Evolutionary conservation across 2,797 vertebrate genomes (phyloP).

Genomic region (Uromys caudimaculatus): DNA sequence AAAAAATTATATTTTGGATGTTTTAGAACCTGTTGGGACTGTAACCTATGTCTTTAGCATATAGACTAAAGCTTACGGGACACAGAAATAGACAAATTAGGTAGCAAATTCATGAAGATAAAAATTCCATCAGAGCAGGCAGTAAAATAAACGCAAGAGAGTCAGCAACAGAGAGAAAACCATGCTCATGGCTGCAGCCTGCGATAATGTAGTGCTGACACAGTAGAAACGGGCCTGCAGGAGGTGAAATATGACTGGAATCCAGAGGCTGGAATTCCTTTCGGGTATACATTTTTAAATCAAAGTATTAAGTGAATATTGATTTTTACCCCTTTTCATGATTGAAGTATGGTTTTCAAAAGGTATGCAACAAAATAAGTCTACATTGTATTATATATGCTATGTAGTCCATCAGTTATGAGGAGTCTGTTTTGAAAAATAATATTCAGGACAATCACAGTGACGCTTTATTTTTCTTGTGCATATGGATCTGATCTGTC

Average conservation of each 20-base stretch:
- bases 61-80: conserved; percentile 34
- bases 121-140: conserved; percentile 68
- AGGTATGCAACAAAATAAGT: conserved; percentile 47
- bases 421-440: conserved; percentile 63
- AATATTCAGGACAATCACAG: conserved; percentile 57
- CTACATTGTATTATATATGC: conserved; percentile 59
- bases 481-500: conserved; percentile 73
- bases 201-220: conserved; percentile 60
- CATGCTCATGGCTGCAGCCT: not conserved
- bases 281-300: conserved; percentile 33
- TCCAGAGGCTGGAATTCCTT: conserved; percentile 41
- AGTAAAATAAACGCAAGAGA: conserved; percentile 57
- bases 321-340: conserved; percentile 25
- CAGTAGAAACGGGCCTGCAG: not conserved
- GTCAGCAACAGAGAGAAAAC: conserved; percentile 23
- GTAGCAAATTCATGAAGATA: conserved; percentile 65
- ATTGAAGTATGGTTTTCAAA: conserved; percentile 65
- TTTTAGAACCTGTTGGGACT: not conserved
- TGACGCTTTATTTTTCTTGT: conserved; percentile 71
- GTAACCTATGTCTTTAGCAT: conserved; percentile 42
- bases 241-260: conserved; percentile 64
- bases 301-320: conserved; percentile 61
- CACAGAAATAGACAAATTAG: conserved; percentile 62
- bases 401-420: conserved; percentile 37
- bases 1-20: conserved; percentile 49